These are phyloP conservation scores for Musca domestica DNA, from an alignment of 1,140 invertebrate species.

Conservation along the genomic window DNA sequence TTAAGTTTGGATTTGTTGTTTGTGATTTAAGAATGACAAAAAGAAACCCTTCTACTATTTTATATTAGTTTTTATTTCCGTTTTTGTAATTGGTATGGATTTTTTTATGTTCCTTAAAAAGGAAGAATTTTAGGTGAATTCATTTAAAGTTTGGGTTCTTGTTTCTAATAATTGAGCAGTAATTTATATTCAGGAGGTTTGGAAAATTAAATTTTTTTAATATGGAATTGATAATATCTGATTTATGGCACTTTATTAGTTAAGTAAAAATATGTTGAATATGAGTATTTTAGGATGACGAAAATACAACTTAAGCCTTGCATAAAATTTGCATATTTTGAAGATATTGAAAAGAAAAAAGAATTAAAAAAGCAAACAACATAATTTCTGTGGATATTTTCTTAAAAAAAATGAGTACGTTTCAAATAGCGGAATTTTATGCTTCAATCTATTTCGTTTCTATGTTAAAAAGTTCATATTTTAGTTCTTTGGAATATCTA, in stretches of 20 bases:
- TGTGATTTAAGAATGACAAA: slow-evolving; percentile 10
- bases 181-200: neutral
- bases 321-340: neutral
- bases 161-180: neutral
- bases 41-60: neutral
- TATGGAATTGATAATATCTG: neutral
- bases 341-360: neutral
- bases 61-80: neutral
- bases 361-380: too few species aligned
- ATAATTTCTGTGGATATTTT: too few species aligned
- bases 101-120: neutral
- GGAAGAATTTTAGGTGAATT: neutral
- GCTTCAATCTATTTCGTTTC: too few species aligned
- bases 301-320: too few species aligned
- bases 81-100: neutral
- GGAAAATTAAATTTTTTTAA: neutral
- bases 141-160: neutral
- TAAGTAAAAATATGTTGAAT: neutral
- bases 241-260: neutral
- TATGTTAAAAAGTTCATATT: too few species aligned
- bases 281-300: neutral
- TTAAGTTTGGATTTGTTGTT: neutral
- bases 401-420: too few species aligned
- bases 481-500: too few species aligned
- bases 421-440: too few species aligned